Evolutionary conservation across 35 echinoderm and acorn worm genomes (phyloP).

Genomic region (Patiria miniata): DNA sequence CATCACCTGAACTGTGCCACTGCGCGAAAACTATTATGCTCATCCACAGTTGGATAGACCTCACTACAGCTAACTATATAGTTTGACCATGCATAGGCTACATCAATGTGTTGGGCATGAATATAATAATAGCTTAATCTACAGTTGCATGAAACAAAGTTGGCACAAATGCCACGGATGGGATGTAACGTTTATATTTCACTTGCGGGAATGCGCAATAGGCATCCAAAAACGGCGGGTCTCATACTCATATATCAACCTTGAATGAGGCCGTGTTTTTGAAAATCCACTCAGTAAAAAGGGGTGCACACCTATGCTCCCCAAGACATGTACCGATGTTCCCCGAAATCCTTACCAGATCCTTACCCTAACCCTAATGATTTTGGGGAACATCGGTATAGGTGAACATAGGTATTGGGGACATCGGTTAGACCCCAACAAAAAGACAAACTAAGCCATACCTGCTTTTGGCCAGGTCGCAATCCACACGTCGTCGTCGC

Average conservation of each 20-base stretch:
- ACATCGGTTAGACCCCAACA: too few relatives aligned
- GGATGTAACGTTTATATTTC: background rate
- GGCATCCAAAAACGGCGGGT: background rate
- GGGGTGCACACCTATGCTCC: background rate
- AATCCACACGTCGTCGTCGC: slow-evolving; percentile 1
- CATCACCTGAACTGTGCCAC: too few relatives aligned
- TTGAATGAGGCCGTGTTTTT: background rate
- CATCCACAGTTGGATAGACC: too few relatives aligned
- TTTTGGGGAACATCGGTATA: too few relatives aligned
- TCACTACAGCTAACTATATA: background rate
- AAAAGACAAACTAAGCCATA: too few relatives aligned
- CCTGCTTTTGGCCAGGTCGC: slow-evolving; percentile 9
- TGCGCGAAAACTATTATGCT: too few relatives aligned
- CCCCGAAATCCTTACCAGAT: too few relatives aligned
- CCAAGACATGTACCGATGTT: background rate
- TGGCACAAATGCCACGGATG: background rate
- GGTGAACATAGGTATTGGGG: too few relatives aligned
- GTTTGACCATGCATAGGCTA: background rate
- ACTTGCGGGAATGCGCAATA: background rate
- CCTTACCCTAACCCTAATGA: too few relatives aligned
- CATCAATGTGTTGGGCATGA: background rate
- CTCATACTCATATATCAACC: too few relatives aligned
- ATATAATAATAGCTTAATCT: background rate
- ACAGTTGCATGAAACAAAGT: background rate
- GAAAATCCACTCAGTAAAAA: background rate